Percentiles rank a stretch among this genome's conserved stretches.
These are phyloP conservation scores for Morbakka virulenta DNA, from an alignment of 30 jellyfish, hydroid and myxozoan species.

Conservation along the genomic window DNA sequence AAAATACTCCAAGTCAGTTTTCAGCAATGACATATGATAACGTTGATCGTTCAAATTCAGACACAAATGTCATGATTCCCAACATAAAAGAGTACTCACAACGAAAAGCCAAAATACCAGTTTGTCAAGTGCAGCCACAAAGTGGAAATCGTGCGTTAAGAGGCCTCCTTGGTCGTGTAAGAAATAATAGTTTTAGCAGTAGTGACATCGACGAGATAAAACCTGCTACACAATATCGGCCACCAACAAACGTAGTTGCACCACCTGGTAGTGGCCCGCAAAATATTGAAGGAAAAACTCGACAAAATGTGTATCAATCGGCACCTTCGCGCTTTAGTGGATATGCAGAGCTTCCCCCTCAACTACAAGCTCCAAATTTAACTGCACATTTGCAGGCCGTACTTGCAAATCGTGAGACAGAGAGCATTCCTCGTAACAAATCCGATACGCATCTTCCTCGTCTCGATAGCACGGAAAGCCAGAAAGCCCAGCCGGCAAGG, in stretches of 20 bases:
- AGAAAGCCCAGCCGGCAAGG: slow-evolving; percentile 13
- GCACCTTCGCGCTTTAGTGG: slow-evolving; percentile 32
- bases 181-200: not conserved
- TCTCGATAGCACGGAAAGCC: slow-evolving; percentile 19
- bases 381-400: slow-evolving; percentile 97
- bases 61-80: not conserved
- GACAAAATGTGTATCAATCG: not conserved
- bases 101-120: too few relatives aligned
- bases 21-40: not conserved
- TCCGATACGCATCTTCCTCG: slow-evolving; percentile 53
- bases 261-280: not conserved
- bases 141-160: not conserved
- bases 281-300: not conserved
- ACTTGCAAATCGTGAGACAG: slow-evolving; percentile 47
- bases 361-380: slow-evolving; percentile 97
- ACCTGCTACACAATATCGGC: not conserved
- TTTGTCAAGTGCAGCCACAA: too few relatives aligned
- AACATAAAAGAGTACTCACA: too few relatives aligned
- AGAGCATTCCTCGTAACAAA: slow-evolving; percentile 62
- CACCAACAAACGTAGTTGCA: not conserved
- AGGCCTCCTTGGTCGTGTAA: not conserved
- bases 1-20: not conserved
- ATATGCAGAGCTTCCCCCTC: slow-evolving; percentile 90
- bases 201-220: not conserved
- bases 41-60: not conserved